Conservation (phyloP, 2,797 vertebrate genomes). For the Sciurus carolinensis region DNA sequence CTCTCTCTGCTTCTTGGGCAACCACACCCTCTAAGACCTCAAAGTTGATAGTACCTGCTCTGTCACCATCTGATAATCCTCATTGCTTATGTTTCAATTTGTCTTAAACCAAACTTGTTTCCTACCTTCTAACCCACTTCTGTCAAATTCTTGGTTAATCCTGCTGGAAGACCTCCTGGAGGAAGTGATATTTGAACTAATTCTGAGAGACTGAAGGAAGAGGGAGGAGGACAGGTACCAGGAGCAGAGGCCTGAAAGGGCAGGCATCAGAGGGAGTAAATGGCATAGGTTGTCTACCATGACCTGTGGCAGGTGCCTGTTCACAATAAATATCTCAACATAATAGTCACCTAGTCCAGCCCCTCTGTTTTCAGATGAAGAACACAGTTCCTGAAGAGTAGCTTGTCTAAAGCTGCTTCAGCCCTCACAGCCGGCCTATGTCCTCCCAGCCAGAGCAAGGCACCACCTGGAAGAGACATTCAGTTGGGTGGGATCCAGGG, state of each 20-base stretch:
- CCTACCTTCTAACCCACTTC: background rate
- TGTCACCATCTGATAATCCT: background rate
- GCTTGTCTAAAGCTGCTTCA: background rate
- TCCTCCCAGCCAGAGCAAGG: background rate
- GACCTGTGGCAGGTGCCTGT: background rate
- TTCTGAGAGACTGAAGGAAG: background rate
- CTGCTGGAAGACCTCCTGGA: background rate
- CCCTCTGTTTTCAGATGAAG: background rate
- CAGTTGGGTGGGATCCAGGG: background rate
- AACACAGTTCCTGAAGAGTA: background rate
- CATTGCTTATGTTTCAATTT: background rate
- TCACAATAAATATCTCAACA: background rate
- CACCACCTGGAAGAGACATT: background rate
- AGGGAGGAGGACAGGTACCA: background rate
- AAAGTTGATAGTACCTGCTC: background rate
- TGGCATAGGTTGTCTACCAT: background rate
- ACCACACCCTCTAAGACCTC: background rate
- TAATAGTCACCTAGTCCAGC: background rate
- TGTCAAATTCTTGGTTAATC: background rate
- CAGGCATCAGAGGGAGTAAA: background rate
- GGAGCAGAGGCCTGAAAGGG: background rate
- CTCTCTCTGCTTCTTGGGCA: background rate
- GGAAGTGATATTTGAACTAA: background rate
- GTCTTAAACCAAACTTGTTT: background rate
- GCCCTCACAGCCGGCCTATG: background rate